phyloP scores from a whole-genome alignment of 2,113 vertebrate genomes.

The Cyphomyrus discorhynchus region DNA sequence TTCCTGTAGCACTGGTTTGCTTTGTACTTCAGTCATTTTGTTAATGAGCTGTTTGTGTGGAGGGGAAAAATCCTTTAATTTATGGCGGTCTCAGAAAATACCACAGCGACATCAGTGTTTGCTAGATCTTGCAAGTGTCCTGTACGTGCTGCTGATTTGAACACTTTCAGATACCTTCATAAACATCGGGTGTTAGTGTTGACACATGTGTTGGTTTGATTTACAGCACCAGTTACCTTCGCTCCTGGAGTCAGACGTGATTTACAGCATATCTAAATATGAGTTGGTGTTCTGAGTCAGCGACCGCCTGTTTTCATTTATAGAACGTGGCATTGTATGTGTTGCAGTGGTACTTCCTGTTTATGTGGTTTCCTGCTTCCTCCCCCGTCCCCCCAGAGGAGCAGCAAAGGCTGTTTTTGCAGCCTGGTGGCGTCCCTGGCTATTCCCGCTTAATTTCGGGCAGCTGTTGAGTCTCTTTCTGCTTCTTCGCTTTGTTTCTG shows the following conservation, averaged over 20 bases:
- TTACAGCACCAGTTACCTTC: neutral
- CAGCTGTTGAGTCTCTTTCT: neutral
- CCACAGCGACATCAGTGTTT: neutral
- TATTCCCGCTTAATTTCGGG: slow-evolving; percentile 15
- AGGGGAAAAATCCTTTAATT: neutral
- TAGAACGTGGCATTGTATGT: slow-evolving; percentile 52
- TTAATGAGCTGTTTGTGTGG: neutral
- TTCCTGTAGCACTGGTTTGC: neutral
- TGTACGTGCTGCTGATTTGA: neutral
- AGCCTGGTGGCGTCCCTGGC: slow-evolving; percentile 25
- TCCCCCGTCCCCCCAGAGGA: slow-evolving; percentile 42
- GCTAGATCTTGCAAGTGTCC: neutral
- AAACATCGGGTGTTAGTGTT: neutral
- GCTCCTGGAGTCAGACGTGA: neutral
- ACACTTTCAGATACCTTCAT: neutral
- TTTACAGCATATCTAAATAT: neutral
- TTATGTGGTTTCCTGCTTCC: slow-evolving; percentile 48
- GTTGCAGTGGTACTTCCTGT: slow-evolving; percentile 56
- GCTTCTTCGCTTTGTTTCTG: neutral
- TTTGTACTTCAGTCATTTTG: neutral
- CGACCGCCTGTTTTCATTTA: slow-evolving; percentile 13
- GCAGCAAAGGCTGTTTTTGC: slow-evolving; percentile 21
- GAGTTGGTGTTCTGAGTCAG: slow-evolving; percentile 17
- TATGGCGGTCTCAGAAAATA: neutral
- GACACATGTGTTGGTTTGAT: neutral